Conservation (phyloP, 2,113 vertebrate species). For the Ceratotherium simum region DNA sequence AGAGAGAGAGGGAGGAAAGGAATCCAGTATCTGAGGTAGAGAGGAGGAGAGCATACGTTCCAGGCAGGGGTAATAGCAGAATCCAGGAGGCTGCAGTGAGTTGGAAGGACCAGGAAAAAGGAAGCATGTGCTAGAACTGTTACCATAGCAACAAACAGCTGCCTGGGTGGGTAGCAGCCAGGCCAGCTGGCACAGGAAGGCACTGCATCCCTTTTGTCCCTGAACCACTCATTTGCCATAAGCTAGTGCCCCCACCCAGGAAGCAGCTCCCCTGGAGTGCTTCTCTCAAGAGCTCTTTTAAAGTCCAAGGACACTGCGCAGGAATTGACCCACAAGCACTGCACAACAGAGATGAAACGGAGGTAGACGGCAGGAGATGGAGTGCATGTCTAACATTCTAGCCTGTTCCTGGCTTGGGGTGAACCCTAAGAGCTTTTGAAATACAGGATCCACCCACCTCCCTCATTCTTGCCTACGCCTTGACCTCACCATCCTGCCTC, state of each 20-base stretch:
- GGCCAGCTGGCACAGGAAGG: not conserved
- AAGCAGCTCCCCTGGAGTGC: not conserved
- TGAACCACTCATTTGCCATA: not conserved
- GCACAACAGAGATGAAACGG: not conserved
- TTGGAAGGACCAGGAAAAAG: not conserved
- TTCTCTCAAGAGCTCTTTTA: not conserved
- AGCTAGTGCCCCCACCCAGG: not conserved
- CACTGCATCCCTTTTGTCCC: not conserved
- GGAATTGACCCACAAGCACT: not conserved
- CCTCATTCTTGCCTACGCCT: not conserved
- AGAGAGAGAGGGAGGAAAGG: not conserved
- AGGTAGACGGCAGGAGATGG: no score
- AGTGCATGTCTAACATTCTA: no score
- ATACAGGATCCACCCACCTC: not conserved
- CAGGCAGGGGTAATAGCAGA: not conserved
- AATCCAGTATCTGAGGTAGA: not conserved
- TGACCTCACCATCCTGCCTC: not conserved
- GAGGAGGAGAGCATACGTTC: not conserved
- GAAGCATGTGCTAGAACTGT: not conserved
- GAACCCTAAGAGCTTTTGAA: not conserved
- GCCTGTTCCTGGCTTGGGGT: not conserved
- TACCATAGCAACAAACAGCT: constrained; percentile 39
- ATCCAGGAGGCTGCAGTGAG: not conserved
- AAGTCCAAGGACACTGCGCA: not conserved
- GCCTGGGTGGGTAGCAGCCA: not conserved